Conservation (phyloP, 2,888 invertebrate genomes). For the Lasius platythorax region DNA sequence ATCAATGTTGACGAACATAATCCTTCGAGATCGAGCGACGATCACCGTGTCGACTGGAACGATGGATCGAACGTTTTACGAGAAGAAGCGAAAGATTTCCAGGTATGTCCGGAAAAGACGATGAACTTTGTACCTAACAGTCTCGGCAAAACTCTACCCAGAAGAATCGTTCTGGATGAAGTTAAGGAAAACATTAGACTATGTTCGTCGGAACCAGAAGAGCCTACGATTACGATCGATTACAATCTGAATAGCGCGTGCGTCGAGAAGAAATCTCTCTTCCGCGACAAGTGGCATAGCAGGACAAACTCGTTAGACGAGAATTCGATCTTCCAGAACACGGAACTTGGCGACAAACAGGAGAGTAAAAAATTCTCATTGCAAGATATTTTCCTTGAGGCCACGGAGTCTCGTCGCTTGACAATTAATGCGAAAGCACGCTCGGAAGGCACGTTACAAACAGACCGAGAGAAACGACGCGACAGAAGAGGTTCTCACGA, state of each 20-base stretch:
- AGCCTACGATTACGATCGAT: conserved; percentile 67
- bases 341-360: conserved; percentile 51
- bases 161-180: conserved; percentile 63
- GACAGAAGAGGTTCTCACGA: conserved; percentile 54
- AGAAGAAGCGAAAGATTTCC: conserved; percentile 25
- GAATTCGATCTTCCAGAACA: conserved; percentile 73
- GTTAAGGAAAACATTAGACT: conserved; percentile 73
- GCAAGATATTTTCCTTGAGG: conserved; percentile 69
- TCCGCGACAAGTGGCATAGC: conserved; percentile 75
- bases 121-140: conserved; percentile 79
- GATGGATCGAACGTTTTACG: conserved; percentile 37
- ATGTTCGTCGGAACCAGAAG: conserved; percentile 58
- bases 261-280: conserved; percentile 72
- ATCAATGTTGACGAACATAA: conserved; percentile 61
- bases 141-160: conserved; percentile 72
- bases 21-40: conserved; percentile 54
- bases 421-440: conserved; percentile 70
- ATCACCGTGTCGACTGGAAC: conserved; percentile 52
- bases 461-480: conserved; percentile 32
- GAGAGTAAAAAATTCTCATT: conserved; percentile 71
- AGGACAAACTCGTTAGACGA: conserved; percentile 79
- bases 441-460: conserved; percentile 76
- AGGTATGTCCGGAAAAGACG: conserved; percentile 62
- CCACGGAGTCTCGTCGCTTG: conserved; percentile 57
- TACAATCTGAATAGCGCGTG: conserved; percentile 76